Percentiles rank a stretch among this genome's conserved stretches.
These are phyloP conservation scores for Orius insidiosus DNA, from an alignment of 1,140 invertebrate species.

Conservation along the genomic window DNA sequence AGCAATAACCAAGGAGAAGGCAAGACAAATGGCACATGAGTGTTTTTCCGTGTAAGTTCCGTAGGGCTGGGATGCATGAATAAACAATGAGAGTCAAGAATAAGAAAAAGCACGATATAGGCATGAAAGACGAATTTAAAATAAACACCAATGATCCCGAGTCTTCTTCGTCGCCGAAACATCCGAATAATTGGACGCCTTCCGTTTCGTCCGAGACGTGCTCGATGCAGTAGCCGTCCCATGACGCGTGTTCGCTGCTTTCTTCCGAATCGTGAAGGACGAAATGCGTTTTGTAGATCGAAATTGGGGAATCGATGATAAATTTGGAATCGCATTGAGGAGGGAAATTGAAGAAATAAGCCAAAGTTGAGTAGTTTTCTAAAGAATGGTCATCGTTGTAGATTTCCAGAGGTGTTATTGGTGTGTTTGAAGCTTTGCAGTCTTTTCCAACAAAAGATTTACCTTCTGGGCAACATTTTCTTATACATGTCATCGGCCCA, in stretches of 20 bases:
- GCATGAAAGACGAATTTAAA: conserved; percentile 21
- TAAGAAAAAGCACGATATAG: conserved; percentile 39
- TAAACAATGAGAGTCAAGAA: conserved; percentile 45
- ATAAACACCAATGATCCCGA: background rate
- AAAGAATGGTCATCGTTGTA: background rate
- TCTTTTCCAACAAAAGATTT: conserved; percentile 1
- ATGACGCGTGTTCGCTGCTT: background rate
- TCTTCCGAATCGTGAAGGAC: background rate
- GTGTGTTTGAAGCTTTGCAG: background rate
- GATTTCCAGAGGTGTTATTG: background rate
- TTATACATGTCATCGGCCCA: conserved; percentile 10
- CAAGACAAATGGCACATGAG: conserved; percentile 45
- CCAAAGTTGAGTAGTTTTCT: background rate
- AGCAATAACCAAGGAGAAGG: conserved; percentile 36
- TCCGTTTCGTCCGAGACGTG: background rate
- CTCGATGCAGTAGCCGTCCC: conserved; percentile 11
- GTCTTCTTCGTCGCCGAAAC: conserved; percentile 9
- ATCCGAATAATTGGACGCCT: conserved; percentile 10
- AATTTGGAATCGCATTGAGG: background rate
- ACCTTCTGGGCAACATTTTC: conserved; percentile 17
- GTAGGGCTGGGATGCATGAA: conserved; percentile 36
- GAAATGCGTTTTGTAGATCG: background rate
- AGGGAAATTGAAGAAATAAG: background rate
- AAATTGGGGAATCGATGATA: conserved; percentile 1
- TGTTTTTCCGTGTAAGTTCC: conserved; percentile 50